Conservation (phyloP, 2,888 invertebrate species). For the Stenurella melanura region DNA sequence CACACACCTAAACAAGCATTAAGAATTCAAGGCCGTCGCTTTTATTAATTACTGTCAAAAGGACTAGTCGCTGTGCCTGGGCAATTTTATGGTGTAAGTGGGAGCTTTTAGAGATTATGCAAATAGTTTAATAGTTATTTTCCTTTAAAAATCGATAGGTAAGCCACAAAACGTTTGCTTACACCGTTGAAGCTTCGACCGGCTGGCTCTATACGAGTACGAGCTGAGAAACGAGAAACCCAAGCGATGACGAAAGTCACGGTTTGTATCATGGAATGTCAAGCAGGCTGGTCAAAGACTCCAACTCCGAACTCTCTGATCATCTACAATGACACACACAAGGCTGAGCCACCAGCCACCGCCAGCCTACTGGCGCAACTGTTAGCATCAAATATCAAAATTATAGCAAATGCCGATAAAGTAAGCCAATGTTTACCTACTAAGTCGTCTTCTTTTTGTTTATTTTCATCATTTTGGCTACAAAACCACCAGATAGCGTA, state of each 20-base stretch:
- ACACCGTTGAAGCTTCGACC: conserved; percentile 41
- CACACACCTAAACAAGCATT: conserved; percentile 29
- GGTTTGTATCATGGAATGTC: conserved; percentile 57
- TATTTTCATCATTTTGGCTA: conserved; percentile 52
- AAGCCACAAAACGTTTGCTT: conserved; percentile 49
- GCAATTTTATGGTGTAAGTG: neutral
- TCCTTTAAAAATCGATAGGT: conserved; percentile 50
- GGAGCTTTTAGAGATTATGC: conserved; percentile 19
- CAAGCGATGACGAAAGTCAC: conserved; percentile 56
- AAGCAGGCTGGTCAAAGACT: conserved; percentile 51
- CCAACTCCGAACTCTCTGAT: conserved; percentile 39
- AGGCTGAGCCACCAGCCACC: conserved; percentile 39
- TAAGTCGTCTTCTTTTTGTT: conserved; percentile 57
- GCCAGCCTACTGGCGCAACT: conserved; percentile 31
- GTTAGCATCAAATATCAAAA: conserved; percentile 30
- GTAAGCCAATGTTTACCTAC: conserved; percentile 55
- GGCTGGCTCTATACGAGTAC: conserved; percentile 16
- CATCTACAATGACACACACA: conserved; percentile 46
- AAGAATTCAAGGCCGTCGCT: conserved; percentile 16
- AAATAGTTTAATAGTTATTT: conserved; percentile 45
- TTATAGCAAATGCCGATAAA: conserved; percentile 28
- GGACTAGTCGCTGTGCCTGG: conserved; percentile 9
- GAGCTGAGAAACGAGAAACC: conserved; percentile 47
- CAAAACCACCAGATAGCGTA: conserved; percentile 55
- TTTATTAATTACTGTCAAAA: conserved; percentile 17